These are phyloP conservation scores for Dipodomys ordii DNA, from an alignment of 2,113 vertebrate species.

Conservation along the genomic window DNA sequence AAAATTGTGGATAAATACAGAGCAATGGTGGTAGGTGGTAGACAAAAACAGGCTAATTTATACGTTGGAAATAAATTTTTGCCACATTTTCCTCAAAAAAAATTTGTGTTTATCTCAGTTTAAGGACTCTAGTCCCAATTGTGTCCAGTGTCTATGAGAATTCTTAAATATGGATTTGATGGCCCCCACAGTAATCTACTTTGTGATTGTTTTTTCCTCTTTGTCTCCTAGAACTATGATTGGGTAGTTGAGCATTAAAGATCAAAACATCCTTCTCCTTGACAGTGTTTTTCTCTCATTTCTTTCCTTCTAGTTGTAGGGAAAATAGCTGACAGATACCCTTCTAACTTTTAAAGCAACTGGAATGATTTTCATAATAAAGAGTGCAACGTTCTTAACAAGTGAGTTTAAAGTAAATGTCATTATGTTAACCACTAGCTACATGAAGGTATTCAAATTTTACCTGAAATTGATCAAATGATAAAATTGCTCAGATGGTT, in stretches of 20 bases:
- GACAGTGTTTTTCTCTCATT: background rate
- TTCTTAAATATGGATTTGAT: background rate
- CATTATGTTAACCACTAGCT: background rate
- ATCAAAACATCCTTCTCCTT: background rate
- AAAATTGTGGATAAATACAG: background rate
- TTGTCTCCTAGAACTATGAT: background rate
- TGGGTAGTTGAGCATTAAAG: no score
- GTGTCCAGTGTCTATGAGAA: background rate
- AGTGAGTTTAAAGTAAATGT: background rate
- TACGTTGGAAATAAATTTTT: background rate
- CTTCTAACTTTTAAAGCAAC: background rate
- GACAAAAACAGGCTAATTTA: background rate
- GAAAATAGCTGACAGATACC: background rate
- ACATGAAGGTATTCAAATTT: background rate
- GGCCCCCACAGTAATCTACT: background rate
- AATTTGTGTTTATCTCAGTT: background rate
- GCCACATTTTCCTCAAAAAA: slow-evolving; percentile 3
- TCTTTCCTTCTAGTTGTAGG: background rate
- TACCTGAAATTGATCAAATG: slow-evolving; percentile 1
- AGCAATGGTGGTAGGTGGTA: background rate
- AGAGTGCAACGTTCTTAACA: background rate
- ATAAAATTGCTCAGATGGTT: no score
- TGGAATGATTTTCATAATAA: background rate
- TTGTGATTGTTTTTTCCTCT: background rate
- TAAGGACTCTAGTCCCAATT: background rate